Percentiles rank a stretch among this genome's conserved stretches.
phyloP scores from a whole-genome alignment of 2,113 vertebrate species.

The Phyllopteryx taeniolatus region DNA sequence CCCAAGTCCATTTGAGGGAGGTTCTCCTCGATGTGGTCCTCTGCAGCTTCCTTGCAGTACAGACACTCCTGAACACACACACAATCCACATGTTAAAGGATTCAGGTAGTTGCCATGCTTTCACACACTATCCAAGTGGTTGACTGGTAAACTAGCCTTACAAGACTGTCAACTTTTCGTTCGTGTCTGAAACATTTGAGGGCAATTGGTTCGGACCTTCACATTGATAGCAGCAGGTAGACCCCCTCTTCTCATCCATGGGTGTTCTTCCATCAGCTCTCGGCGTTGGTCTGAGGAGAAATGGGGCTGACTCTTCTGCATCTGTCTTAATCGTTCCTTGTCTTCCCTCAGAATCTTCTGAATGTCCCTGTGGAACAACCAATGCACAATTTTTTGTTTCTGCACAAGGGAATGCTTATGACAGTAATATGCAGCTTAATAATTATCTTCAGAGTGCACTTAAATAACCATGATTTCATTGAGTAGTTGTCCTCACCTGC shows the following conservation, averaged over 20 bases:
- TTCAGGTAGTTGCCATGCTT: not conserved
- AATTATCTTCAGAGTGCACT: not conserved
- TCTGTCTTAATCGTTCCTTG: slow-evolving; percentile 79
- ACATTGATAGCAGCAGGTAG: slow-evolving; percentile 80
- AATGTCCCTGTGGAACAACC: slow-evolving; percentile 68
- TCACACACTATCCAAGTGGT: not conserved
- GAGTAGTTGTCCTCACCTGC: slow-evolving; percentile 72
- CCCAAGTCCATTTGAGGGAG: slow-evolving; percentile 77
- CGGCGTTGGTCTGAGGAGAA: slow-evolving; percentile 83
- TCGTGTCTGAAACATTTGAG: not conserved
- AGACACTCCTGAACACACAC: slow-evolving; percentile 78
- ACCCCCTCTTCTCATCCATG: slow-evolving; percentile 84
- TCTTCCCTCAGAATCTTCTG: slow-evolving; percentile 84
- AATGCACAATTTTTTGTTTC: not conserved
- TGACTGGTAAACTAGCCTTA: not conserved
- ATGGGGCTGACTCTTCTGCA: slow-evolving; percentile 87
- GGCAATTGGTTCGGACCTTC: slow-evolving; percentile 59
- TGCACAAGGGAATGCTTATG: no score
- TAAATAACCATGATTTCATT: not conserved
- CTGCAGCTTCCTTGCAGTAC: slow-evolving; percentile 79
- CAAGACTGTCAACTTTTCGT: not conserved
- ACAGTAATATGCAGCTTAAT: not conserved
- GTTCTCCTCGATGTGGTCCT: slow-evolving; percentile 68
- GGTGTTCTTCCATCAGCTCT: slow-evolving; percentile 85
- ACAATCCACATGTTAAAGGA: not conserved